phyloP scores from a whole-genome alignment of 2,888 invertebrate species.

The Branchinecta sandiegonensis region DNA sequence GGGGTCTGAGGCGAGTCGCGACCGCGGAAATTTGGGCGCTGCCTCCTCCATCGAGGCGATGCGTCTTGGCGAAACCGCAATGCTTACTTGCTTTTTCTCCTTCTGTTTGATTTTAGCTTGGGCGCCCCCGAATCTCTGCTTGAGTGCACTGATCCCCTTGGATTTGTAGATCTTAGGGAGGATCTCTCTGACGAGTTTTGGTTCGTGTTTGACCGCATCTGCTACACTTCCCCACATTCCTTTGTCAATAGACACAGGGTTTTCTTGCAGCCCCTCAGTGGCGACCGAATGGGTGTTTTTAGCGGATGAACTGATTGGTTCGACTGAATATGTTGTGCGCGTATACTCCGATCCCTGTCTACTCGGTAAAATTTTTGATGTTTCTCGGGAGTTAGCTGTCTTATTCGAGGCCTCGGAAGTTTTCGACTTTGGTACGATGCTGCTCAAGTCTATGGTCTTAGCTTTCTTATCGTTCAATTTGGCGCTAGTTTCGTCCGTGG shows the following conservation, averaged over 20 bases:
- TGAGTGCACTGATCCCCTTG: background rate
- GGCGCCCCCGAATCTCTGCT: background rate
- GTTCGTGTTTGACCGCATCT: slow-evolving; percentile 19
- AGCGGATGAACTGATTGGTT: background rate
- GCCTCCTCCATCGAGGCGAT: background rate
- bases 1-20: slow-evolving; percentile 4
- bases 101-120: slow-evolving; percentile 24
- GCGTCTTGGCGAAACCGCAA: background rate
- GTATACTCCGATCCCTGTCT: too few species aligned
- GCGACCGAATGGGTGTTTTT: background rate
- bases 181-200: slow-evolving; percentile 25
- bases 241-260: background rate
- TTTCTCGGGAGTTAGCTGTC: slow-evolving; percentile 56
- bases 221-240: slow-evolving; percentile 25
- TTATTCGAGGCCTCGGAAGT: slow-evolving; percentile 46
- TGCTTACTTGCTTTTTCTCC: slow-evolving; percentile 21
- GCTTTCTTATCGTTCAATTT: background rate
- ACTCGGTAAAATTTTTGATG: slow-evolving; percentile 37
- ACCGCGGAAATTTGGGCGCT: background rate
- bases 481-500: background rate
- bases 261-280: slow-evolving; percentile 17
- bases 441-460: background rate
- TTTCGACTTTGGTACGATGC: slow-evolving; percentile 35
- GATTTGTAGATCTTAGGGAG: slow-evolving; percentile 25
- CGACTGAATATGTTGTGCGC: background rate